Evolutionary conservation across 2,888 invertebrate genomes (phyloP), one percentile per base, ranked within the genome.

Genomic region (Frankliniella fusca): DNA sequence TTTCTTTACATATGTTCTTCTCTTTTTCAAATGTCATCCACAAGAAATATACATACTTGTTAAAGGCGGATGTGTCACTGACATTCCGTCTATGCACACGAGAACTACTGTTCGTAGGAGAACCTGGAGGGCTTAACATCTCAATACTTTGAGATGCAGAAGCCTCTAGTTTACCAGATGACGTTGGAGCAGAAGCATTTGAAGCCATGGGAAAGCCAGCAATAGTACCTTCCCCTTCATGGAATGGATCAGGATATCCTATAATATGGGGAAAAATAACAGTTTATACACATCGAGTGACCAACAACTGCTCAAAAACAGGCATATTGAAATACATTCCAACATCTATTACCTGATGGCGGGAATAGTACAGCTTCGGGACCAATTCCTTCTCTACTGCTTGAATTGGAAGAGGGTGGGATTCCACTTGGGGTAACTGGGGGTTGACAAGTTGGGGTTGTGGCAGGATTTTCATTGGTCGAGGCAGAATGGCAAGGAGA

Each of bases 11-110:
- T 61, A 61, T 49, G 54, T 76, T 50, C 48, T 12, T 8, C n/a
- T 20, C 80, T 27, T 76, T 70, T n/a, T 12, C 28, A 81, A 70
- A 70, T 23, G 80, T 80, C 28, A 23, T 80, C 54, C 76, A 81
- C 10, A 83, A 80, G n/a, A 81, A 82, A 65, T 48, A 81, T 80
- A 81, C 91, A 89, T 89, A 94, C 94, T 94, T 94, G 87, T 93
- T 93, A 86, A 94, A 94, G 85, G 94, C 94, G 82, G 94, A 93
- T 2, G 95, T 95, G 86, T 95, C 95, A 87, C 95, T 95, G 88
- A 94, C 94, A 87, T 95, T 95, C 83, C 95, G 90, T 82, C 95
- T 89, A 87, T 95, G 95, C 27, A 27, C 23, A 10, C 70, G n/a
- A 27, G 27, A 5, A 76, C 27, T 76, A 2, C 81, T 81, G n/a